A percentile compares a stretch with the other conserved stretches of the same genome.
Conservation (phyloP, 2,888 invertebrate species). For the Ligdia adustata region DNA sequence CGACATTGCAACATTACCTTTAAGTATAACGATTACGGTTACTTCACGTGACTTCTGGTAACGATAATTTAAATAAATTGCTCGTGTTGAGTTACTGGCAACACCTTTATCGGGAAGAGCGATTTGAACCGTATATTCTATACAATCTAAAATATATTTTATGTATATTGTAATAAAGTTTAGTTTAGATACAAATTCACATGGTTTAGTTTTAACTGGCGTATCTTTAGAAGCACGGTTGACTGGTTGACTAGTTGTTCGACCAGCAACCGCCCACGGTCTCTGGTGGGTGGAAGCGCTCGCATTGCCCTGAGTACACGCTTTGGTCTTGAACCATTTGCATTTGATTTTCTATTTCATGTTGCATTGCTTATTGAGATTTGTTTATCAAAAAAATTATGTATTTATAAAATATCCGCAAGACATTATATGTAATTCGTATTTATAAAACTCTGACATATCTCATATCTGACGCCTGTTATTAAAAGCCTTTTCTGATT, state of each 20-base stretch:
- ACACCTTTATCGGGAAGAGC: slow-evolving; percentile 35
- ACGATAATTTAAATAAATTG: slow-evolving; percentile 59
- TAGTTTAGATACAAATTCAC: slow-evolving; percentile 3
- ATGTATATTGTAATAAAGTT: slow-evolving; percentile 2
- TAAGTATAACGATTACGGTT: slow-evolving; percentile 37
- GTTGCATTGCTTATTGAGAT: slow-evolving; percentile 17
- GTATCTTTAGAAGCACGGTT: slow-evolving; percentile 27
- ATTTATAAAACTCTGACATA: too few species aligned
- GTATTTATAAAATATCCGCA: too few species aligned
- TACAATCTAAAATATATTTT: slow-evolving; percentile 12
- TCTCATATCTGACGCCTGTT: too few species aligned
- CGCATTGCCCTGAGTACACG: slow-evolving; percentile 31
- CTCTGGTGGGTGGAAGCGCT: slow-evolving; percentile 49
- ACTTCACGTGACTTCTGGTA: slow-evolving; percentile 47
- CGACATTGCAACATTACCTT: slow-evolving; percentile 37
- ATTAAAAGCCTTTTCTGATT: too few species aligned
- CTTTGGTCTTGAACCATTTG: slow-evolving; percentile 43
- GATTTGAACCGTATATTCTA: slow-evolving; percentile 17
- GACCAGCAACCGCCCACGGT: slow-evolving; percentile 41
- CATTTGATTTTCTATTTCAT: slow-evolving; percentile 29
- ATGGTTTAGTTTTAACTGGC: slow-evolving; percentile 6
- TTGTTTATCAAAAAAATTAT: too few species aligned
- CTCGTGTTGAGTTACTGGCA: slow-evolving; percentile 48
- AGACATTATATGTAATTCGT: too few species aligned
- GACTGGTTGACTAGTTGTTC: slow-evolving; percentile 41